Percentiles rank a stretch among this genome's conserved stretches.
These are phyloP conservation scores for Drosophila peninsularis DNA, from an alignment of 2,888 invertebrate species.

Conservation along the genomic window DNA sequence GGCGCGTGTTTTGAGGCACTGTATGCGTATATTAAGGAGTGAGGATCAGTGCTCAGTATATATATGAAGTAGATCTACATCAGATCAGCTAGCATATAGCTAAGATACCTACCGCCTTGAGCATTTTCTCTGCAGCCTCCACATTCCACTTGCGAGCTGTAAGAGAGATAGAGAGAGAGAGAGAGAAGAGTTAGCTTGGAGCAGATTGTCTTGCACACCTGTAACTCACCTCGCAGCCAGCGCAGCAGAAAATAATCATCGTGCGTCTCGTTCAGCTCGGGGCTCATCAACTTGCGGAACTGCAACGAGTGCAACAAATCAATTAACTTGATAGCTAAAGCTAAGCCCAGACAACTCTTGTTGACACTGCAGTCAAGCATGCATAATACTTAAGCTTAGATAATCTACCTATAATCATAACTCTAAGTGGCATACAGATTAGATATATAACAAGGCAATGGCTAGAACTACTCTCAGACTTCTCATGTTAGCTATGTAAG, in stretches of 20 bases:
- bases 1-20: constrained; percentile 81
- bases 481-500: too few relatives aligned
- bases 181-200: not conserved
- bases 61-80: not conserved
- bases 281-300: constrained; percentile 90
- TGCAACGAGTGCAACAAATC: constrained; percentile 83
- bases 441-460: too few relatives aligned
- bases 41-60: not conserved
- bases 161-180: not conserved
- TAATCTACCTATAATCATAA: too few relatives aligned
- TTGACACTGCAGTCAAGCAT: not conserved
- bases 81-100: not conserved
- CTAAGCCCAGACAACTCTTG: not conserved
- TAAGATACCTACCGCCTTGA: constrained; percentile 89
- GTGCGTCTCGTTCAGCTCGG: constrained; percentile 89
- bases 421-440: too few relatives aligned
- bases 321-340: not conserved
- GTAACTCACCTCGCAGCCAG: constrained; percentile 90
- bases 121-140: constrained; percentile 95
- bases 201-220: not conserved
- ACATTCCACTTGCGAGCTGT: constrained; percentile 93
- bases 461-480: too few relatives aligned
- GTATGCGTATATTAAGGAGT: not conserved
- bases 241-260: constrained; percentile 92
- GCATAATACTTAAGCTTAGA: not conserved